These are phyloP conservation scores for Mobula birostris DNA, from an alignment of 2,113 vertebrate genomes.

Conservation along the genomic window DNA sequence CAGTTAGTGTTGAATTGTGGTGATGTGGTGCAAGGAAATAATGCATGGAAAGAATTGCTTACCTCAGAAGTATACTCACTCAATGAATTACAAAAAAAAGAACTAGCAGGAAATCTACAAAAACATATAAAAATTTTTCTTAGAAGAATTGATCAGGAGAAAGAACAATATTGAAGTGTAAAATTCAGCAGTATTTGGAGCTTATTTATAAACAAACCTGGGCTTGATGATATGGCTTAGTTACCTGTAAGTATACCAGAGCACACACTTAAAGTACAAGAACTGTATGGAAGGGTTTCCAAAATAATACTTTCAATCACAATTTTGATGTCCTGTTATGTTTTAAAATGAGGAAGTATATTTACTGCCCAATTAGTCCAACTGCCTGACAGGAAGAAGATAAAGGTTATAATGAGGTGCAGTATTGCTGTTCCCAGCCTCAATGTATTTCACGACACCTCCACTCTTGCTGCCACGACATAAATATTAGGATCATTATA, in stretches of 20 bases:
- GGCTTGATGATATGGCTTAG: neutral
- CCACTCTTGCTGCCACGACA: neutral
- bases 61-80: neutral
- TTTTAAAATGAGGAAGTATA: neutral
- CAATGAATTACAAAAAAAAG: neutral
- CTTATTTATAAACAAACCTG: neutral
- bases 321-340: neutral
- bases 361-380: neutral
- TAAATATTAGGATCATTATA: neutral
- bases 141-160: neutral
- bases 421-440: neutral
- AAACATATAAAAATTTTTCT: neutral
- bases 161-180: neutral
- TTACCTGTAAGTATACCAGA: neutral
- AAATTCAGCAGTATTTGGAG: neutral
- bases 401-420: too few species aligned
- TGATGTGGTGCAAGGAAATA: neutral
- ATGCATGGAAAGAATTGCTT: neutral
- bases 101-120: neutral
- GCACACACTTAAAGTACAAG: neutral
- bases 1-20: slow-evolving; percentile 4
- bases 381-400: neutral
- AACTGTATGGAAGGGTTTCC: neutral
- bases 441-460: neutral
- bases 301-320: neutral